Conservation (phyloP, 2,797 vertebrate species). For the Syngnathus acus region DNA sequence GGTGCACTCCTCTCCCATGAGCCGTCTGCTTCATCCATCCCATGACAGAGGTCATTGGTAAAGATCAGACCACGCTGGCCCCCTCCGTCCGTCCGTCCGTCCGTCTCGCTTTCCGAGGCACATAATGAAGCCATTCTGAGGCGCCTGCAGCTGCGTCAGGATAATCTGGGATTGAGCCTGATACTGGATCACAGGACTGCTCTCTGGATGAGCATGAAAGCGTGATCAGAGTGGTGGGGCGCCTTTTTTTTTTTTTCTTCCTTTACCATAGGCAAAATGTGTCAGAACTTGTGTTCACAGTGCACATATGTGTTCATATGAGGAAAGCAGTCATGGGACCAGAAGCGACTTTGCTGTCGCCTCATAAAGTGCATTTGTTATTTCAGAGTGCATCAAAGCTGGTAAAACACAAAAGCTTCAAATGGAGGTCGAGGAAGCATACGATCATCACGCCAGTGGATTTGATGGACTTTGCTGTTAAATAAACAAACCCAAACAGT, state of each 20-base stretch:
- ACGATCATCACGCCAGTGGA: not conserved
- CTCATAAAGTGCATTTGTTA: constrained; percentile 28
- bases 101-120: constrained; percentile 30
- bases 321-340: constrained; percentile 34
- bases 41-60: constrained; percentile 21
- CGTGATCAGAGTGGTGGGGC: constrained; percentile 30
- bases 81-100: constrained; percentile 22
- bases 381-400: constrained; percentile 26
- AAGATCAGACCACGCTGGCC: constrained; percentile 31
- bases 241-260: constrained; percentile 23
- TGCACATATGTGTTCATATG: constrained; percentile 19
- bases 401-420: constrained; percentile 24
- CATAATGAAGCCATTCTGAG: constrained; percentile 60
- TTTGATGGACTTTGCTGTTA: not conserved
- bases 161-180: constrained; percentile 45
- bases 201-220: constrained; percentile 46
- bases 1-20: constrained; percentile 1
- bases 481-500: not conserved
- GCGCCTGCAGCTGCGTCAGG: constrained; percentile 53
- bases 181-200: constrained; percentile 41
- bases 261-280: constrained; percentile 10
- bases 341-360: constrained; percentile 29
- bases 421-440: not conserved
- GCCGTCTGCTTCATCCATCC: not conserved
- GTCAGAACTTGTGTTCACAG: constrained; percentile 34